phyloP scores from a whole-genome alignment of 2,888 invertebrate species.

The Pammene aurita region DNA sequence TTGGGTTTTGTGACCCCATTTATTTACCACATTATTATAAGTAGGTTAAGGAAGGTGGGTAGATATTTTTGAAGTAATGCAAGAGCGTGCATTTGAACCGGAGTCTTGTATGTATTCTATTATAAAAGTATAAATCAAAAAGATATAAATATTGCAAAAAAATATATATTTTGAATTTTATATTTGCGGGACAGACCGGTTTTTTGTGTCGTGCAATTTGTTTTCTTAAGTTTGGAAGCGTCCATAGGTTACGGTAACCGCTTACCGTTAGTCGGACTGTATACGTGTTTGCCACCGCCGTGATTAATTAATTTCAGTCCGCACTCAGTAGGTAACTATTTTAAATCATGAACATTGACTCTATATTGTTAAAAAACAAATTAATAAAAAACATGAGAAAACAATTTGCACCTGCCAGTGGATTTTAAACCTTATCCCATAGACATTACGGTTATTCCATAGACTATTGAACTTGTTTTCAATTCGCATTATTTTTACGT shows the following conservation, averaged over 20 bases:
- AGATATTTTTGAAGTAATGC: conserved; percentile 53
- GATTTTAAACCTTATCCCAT: neutral
- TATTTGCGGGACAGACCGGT: conserved; percentile 22
- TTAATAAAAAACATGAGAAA: conserved; percentile 7
- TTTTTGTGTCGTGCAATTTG: conserved; percentile 46
- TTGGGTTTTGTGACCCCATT: conserved; percentile 10
- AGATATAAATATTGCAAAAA: conserved; percentile 35
- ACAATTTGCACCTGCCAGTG: conserved; percentile 10
- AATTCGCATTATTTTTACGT: too few relatives aligned
- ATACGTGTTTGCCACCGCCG: neutral
- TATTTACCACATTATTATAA: conserved; percentile 62
- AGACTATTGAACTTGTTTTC: too few relatives aligned
- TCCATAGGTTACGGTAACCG: neutral
- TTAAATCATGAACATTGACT: too few relatives aligned
- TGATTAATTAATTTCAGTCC: neutral
- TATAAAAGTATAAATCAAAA: conserved; percentile 14
- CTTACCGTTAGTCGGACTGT: neutral
- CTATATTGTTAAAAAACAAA: too few relatives aligned
- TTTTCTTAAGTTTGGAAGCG: conserved; percentile 43
- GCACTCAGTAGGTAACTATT: too few relatives aligned
- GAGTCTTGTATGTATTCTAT: conserved; percentile 13
- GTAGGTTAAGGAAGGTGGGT: conserved; percentile 58
- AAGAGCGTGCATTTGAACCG: conserved; percentile 58
- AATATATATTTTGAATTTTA: conserved; percentile 36
- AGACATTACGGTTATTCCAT: neutral